Percentiles rank a stretch among this genome's conserved stretches.
Evolutionary conservation across 37 sponge, comb jelly and placozoan genomes (phyloP).

Genomic region (Chondrosia reniformis): DNA sequence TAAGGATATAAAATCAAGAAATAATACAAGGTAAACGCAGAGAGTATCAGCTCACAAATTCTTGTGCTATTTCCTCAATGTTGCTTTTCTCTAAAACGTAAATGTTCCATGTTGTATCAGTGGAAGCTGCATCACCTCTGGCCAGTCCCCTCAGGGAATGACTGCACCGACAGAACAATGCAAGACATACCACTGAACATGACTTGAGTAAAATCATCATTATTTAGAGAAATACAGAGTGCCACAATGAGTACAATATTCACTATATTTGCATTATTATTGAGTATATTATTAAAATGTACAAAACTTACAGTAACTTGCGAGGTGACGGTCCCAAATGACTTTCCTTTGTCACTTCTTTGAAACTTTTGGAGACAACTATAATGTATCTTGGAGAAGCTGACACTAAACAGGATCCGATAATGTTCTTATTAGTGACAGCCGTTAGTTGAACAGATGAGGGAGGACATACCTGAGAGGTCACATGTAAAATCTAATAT

Average conservation of each 20-base stretch:
- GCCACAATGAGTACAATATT: background rate
- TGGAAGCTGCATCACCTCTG: background rate
- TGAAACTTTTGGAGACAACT: slow-evolving; percentile 6
- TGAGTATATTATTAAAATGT: background rate
- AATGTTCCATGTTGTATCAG: slow-evolving; percentile 7
- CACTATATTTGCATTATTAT: no score
- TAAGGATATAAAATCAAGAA: no score
- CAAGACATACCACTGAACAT: no score
- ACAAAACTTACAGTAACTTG: background rate
- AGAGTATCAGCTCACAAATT: slow-evolving; percentile 7
- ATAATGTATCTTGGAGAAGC: background rate
- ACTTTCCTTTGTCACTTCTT: background rate
- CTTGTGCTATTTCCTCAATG: background rate
- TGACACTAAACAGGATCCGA: slow-evolving; percentile 1
- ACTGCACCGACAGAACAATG: no score
- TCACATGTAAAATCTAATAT: no score
- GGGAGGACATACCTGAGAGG: slow-evolving; percentile 6
- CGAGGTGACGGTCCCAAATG: background rate
- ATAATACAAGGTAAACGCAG: no score
- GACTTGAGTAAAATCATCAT: no score
- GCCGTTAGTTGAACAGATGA: background rate
- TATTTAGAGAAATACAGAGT: background rate
- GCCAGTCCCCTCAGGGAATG: background rate
- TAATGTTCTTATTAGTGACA: background rate
- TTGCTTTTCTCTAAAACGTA: slow-evolving; percentile 7